Conservation (phyloP, 2,888 invertebrate genomes). For the Lochmaea capreae region DNA sequence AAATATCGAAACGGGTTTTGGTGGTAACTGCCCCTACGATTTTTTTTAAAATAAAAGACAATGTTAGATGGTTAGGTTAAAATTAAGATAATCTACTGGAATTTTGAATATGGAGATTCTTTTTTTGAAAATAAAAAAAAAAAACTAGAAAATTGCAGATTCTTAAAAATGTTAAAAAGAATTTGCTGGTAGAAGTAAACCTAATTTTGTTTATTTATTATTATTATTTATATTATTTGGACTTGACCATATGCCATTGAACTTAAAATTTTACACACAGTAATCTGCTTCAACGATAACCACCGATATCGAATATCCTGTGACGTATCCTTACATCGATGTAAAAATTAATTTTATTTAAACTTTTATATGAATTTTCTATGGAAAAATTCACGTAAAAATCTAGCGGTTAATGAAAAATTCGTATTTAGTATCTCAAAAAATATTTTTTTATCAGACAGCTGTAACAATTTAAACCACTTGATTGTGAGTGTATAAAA, state of each 20-base stretch:
- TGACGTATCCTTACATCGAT: not conserved
- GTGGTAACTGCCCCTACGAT: slow-evolving; percentile 9
- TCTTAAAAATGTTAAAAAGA: not conserved
- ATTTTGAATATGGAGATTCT: no score
- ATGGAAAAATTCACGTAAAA: no score
- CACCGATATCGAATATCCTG: not conserved
- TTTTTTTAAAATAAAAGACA: not conserved
- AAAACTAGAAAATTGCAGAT: not conserved
- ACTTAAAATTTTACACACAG: slow-evolving; percentile 3
- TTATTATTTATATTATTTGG: slow-evolving; percentile 14
- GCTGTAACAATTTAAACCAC: no score
- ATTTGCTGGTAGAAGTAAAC: no score
- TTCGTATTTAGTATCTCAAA: no score
- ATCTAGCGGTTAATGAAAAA: no score
- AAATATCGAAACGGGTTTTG: slow-evolving; percentile 40
- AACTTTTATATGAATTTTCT: no score
- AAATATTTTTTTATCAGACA: no score
- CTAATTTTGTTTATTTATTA: not conserved
- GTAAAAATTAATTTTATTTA: no score
- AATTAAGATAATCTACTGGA: no score
- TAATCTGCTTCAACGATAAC: not conserved
- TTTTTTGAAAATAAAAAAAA: not conserved
- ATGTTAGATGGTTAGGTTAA: no score
- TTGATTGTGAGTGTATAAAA: no score
- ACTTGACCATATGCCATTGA: slow-evolving; percentile 24